These are phyloP conservation scores for Eupithecia pulchellata DNA, from an alignment of 2,888 invertebrate genomes.

Conservation along the genomic window DNA sequence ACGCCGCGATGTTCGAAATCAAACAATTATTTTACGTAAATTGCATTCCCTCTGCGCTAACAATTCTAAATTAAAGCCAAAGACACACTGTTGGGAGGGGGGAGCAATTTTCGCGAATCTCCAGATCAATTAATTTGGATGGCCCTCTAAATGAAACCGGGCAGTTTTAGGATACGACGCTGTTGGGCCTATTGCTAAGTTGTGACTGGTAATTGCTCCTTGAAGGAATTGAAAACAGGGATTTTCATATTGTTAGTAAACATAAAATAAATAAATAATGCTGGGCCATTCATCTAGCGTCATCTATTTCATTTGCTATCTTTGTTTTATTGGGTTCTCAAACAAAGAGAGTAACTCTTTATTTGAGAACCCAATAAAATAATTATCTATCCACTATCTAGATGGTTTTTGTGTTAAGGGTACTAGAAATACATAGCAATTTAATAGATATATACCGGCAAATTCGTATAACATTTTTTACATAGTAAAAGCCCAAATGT, in stretches of 20 bases:
- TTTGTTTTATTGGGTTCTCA: too few relatives aligned
- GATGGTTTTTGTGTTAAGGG: background rate
- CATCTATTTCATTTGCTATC: too few relatives aligned
- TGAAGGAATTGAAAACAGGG: constrained; percentile 3
- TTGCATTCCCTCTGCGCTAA: constrained; percentile 83
- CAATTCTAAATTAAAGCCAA: constrained; percentile 83
- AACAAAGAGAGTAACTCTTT: too few relatives aligned
- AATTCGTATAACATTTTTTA: too few relatives aligned
- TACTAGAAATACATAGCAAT: too few relatives aligned
- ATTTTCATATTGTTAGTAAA: background rate
- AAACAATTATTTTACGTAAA: constrained; percentile 84
- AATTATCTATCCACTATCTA: too few relatives aligned
- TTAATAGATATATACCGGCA: too few relatives aligned
- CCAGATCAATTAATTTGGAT: constrained; percentile 83
- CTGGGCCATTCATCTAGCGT: background rate
- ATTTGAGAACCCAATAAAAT: too few relatives aligned
- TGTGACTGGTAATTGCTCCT: constrained; percentile 10
- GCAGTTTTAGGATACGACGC: constrained; percentile 56
- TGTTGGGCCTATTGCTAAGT: constrained; percentile 7
- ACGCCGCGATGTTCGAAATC: constrained; percentile 73
- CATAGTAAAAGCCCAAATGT: too few relatives aligned
- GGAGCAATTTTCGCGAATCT: constrained; percentile 77
- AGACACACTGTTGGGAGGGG: constrained; percentile 69
- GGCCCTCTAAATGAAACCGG: constrained; percentile 72
- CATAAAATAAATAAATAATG: background rate